Evolutionary conservation across 2,113 vertebrate species (phyloP).

Genomic region (Tupaia tana): DNA sequence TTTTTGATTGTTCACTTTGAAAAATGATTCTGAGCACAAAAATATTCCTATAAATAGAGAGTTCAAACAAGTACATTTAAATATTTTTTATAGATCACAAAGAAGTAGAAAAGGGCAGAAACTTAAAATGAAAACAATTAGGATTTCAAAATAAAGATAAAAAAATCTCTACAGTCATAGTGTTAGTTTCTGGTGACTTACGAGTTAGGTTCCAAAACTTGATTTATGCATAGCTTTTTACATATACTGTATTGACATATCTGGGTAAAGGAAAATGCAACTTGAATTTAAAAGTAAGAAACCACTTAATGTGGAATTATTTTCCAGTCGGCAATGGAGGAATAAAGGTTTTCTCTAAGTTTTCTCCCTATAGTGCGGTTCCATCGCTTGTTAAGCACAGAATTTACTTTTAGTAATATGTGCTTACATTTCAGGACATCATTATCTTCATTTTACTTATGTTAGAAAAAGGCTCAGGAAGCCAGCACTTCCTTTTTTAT

Average conservation of each 20-base stretch:
- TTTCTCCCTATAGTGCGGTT: neutral
- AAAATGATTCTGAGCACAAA: constrained; percentile 59
- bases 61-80: neutral
- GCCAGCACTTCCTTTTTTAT: neutral
- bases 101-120: neutral
- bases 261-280: neutral
- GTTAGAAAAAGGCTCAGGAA: constrained; percentile 14
- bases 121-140: constrained; percentile 19
- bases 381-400: neutral
- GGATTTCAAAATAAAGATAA: constrained; percentile 44
- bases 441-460: constrained; percentile 41
- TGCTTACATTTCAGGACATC: constrained; percentile 35
- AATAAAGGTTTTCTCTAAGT: neutral
- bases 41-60: constrained; percentile 47
- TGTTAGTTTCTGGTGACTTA: neutral
- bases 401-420: constrained; percentile 13
- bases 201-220: neutral
- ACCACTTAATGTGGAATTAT: neutral
- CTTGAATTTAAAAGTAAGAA: constrained; percentile 28
- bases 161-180: neutral
- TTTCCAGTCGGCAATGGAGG: neutral
- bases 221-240: neutral
- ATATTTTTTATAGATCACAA: constrained; percentile 55
- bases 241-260: neutral
- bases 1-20: constrained; percentile 54